Evolutionary conservation across 2,797 vertebrate species (phyloP), one percentile per base, ranked within the genome.

Genomic region (Fundulus diaphanus): DNA sequence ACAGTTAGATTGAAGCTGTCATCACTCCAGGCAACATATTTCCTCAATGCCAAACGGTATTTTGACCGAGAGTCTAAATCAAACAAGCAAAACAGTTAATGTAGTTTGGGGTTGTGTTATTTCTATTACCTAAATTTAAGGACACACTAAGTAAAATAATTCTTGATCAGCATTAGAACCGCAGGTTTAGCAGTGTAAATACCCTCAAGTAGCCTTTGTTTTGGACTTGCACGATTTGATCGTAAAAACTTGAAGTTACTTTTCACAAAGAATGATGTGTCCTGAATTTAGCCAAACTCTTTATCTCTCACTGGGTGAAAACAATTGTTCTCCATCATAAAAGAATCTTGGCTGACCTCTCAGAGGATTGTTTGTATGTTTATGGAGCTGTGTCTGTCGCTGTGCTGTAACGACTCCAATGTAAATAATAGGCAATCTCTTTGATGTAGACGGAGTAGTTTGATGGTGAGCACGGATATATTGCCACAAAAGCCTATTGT

Each of bases 381-480:
- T 84, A 79, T 82, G 82, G 72, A 81, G 87, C 73, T 80, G 76
- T 83, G 68, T 70, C 83, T 84, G 77, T 40, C 65, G n/a, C 72
- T 78, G 68, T 63, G 77, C 79, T 77, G 73, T 76, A 76, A 81
- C 78, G 75, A 81, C 78, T 77, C 27, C 40, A 51, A 42, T 80
- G 71, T 89, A 85, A 86, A 88, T 85, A 88, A 76, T 46, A 59
- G 44, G 70, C 73, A 69, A 20, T 18, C 74, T 67, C 79, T 88
- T 86, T 89, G 73, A 89, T 82, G 40, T 72, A 33, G 73, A 77
- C 29, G 74, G 65, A 57, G 51, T 63, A 40, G 71, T 78, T 51
- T 1, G 56, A 78, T 86, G 74, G 70, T 68, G 57, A 84, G 52
- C 57, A 79, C 70, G 52, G 80, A 87, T 79, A 85, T 63, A 71